A percentile compares a stretch with the other conserved stretches of the same genome.
Conservation (phyloP, 2,113 vertebrate species). For the Microtus richardsoni region DNA sequence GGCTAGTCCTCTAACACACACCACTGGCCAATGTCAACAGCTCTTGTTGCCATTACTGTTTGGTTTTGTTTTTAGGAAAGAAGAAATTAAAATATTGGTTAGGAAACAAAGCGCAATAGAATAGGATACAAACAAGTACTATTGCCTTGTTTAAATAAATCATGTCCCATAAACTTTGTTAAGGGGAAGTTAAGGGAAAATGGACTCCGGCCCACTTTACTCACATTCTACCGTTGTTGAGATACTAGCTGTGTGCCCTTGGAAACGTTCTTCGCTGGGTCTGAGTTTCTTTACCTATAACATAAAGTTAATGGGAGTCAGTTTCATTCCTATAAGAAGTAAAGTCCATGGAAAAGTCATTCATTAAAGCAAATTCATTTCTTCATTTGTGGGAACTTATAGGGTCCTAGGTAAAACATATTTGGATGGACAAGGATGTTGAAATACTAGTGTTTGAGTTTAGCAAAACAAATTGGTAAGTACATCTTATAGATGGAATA, state of each 20-base stretch:
- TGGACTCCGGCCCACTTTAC: not conserved
- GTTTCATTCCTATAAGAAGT: not conserved
- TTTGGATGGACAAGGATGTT: slow-evolving; percentile 15
- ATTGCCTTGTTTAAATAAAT: slow-evolving; percentile 26
- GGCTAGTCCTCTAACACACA: not conserved
- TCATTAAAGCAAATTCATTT: not conserved
- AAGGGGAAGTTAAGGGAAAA: not conserved
- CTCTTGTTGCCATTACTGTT: not conserved
- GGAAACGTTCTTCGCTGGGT: not conserved
- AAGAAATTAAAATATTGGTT: not conserved
- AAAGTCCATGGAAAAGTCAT: not conserved
- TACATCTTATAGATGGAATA: not conserved
- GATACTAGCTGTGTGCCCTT: not conserved
- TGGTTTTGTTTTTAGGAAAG: not conserved
- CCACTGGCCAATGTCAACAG: slow-evolving; percentile 1
- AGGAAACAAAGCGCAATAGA: not conserved
- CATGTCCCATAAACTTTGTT: not conserved
- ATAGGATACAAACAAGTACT: not conserved
- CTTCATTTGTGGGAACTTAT: not conserved
- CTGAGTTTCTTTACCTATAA: not conserved
- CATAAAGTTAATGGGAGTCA: not conserved
- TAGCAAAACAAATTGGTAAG: not conserved
- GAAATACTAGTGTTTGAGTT: slow-evolving; percentile 13
- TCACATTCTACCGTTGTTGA: slow-evolving; percentile 1
- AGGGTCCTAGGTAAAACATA: slow-evolving; percentile 6